Evolutionary conservation across 1,140 invertebrate genomes (phyloP).

Genomic region (Ylistrum balloti): DNA sequence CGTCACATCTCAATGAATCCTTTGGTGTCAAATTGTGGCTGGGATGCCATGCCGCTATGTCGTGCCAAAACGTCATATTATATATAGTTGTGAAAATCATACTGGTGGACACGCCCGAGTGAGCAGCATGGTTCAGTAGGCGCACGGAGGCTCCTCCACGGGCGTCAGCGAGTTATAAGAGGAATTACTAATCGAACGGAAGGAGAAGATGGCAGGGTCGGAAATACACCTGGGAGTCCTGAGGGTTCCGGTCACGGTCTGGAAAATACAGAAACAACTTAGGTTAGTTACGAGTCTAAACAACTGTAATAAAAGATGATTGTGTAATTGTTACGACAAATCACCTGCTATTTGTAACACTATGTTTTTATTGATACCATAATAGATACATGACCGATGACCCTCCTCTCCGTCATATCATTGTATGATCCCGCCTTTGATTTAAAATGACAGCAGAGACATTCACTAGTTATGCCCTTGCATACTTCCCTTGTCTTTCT

Average conservation of each 20-base stretch:
- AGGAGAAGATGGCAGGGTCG: slow-evolving; percentile 65
- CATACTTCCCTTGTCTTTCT: neutral
- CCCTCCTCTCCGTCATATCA: too few relatives aligned
- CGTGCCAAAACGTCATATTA: too few relatives aligned
- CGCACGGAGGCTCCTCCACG: slow-evolving; percentile 68
- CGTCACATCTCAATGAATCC: too few relatives aligned
- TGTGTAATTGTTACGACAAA: too few relatives aligned
- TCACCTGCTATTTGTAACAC: too few relatives aligned
- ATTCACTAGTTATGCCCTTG: neutral
- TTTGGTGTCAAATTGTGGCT: too few relatives aligned
- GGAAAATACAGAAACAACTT: slow-evolving; percentile 57
- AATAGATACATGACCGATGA: too few relatives aligned
- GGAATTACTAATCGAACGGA: slow-evolving; percentile 64
- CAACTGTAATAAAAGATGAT: too few relatives aligned
- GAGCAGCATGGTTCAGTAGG: slow-evolving; percentile 55
- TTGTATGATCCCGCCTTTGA: neutral
- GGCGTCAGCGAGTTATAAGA: slow-evolving; percentile 61
- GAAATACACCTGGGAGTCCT: slow-evolving; percentile 58
- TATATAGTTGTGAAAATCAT: too few relatives aligned
- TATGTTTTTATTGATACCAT: too few relatives aligned
- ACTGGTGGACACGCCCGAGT: neutral
- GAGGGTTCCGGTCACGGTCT: slow-evolving; percentile 59
- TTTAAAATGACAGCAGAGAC: neutral
- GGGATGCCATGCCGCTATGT: too few relatives aligned
- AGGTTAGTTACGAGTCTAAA: too few relatives aligned